Percentiles rank a stretch among this genome's conserved stretches.
Evolutionary conservation across 2,797 vertebrate species (phyloP).

Genomic region (Eulemur coronatus): DNA sequence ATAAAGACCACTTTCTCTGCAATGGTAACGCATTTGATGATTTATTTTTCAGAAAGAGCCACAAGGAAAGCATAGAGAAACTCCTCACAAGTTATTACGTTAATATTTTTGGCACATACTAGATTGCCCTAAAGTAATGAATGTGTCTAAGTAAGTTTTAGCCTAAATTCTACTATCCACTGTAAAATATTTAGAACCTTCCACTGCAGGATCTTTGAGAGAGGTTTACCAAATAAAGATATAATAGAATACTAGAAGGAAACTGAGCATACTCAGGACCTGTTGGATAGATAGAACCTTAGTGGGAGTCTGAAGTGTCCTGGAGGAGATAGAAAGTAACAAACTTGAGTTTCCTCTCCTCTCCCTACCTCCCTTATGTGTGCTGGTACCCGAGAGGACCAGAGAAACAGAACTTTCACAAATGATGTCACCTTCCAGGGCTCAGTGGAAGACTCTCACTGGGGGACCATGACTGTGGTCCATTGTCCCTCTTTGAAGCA

Average conservation of each 20-base stretch:
- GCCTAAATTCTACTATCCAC: neutral
- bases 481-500: neutral
- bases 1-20: neutral
- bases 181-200: constrained; percentile 19
- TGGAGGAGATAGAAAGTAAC: neutral
- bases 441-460: neutral
- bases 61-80: neutral
- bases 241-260: neutral
- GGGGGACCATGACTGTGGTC: neutral
- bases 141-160: neutral
- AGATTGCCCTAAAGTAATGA: neutral
- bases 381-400: neutral
- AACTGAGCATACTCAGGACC: neutral
- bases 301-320: neutral
- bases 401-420: neutral
- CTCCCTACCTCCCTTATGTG: rapidly evolving
- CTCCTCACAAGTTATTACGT: neutral
- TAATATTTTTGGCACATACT: neutral
- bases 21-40: neutral
- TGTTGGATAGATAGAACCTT: neutral
- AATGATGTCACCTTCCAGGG: neutral
- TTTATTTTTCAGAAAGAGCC: neutral
- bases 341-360: neutral
- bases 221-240: neutral
- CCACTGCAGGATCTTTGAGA: neutral